Evolutionary conservation across 2,888 invertebrate genomes (phyloP).

Genomic region (Metalampra italica): DNA sequence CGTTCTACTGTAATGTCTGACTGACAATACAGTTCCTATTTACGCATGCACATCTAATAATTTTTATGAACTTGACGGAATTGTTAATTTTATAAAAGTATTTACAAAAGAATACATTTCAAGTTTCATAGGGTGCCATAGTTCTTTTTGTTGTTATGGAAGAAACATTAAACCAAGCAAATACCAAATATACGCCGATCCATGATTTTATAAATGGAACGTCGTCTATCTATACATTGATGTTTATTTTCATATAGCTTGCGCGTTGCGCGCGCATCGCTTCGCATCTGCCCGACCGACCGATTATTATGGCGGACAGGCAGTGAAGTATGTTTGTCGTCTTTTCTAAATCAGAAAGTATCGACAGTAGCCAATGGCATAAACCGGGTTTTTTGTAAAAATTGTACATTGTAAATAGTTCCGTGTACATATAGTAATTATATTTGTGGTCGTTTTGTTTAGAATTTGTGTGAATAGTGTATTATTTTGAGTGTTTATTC

Average conservation of each 20-base stretch:
- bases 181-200: too few species aligned
- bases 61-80: too few species aligned
- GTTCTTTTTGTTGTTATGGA: too few species aligned
- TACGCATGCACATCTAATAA: too few species aligned
- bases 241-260: conserved; percentile 64
- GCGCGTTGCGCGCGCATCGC: conserved; percentile 77
- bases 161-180: too few species aligned
- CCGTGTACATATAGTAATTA: conserved; percentile 85
- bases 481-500: conserved; percentile 79
- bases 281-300: conserved; percentile 58
- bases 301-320: conserved; percentile 76
- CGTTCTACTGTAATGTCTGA: background rate
- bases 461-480: conserved; percentile 80
- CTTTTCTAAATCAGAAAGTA: conserved; percentile 79
- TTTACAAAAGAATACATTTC: too few species aligned
- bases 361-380: conserved; percentile 83
- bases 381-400: conserved; percentile 80
- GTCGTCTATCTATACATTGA: conserved; percentile 34
- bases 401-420: conserved; percentile 86
- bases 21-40: background rate
- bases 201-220: conserved; percentile 12
- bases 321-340: conserved; percentile 75
- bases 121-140: too few species aligned
- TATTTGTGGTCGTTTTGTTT: conserved; percentile 82
- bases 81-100: too few species aligned